These are phyloP conservation scores for Leptobrachium ailaonicum DNA, from an alignment of 2,113 vertebrate species.

Conservation along the genomic window DNA sequence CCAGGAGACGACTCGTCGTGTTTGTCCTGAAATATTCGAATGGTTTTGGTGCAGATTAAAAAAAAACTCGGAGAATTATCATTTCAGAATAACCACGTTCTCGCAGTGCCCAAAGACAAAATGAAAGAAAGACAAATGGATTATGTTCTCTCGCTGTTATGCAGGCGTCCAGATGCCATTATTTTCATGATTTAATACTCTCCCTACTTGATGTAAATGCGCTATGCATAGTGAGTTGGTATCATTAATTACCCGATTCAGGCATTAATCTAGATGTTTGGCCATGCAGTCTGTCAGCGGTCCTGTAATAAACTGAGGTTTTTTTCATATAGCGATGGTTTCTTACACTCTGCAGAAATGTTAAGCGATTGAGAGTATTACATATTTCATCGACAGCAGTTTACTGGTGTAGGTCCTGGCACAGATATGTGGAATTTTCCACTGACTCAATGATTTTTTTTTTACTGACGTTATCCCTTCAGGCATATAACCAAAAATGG, in stretches of 20 bases:
- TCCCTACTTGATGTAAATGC: constrained; percentile 41
- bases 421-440: not conserved
- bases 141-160: constrained; percentile 41
- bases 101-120: constrained; percentile 28
- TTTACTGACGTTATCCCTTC: not conserved
- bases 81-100: constrained; percentile 28
- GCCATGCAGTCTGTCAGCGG: constrained; percentile 27
- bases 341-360: not conserved
- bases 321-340: constrained; percentile 1
- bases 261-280: constrained; percentile 43
- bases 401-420: not conserved
- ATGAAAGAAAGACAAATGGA: constrained; percentile 45
- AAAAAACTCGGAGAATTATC: constrained; percentile 31
- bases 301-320: constrained; percentile 26
- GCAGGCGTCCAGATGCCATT: constrained; percentile 33
- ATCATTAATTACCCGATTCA: constrained; percentile 42
- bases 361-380: not conserved
- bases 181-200: constrained; percentile 45
- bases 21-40: constrained; percentile 41
- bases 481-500: not conserved
- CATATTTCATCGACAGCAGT: not conserved
- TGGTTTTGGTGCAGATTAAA: constrained; percentile 42
- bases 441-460: not conserved
- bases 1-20: constrained; percentile 15
- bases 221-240: constrained; percentile 30